Conservation (phyloP, 2,113 vertebrate genomes). For the Paradoxurus hermaphroditus region DNA sequence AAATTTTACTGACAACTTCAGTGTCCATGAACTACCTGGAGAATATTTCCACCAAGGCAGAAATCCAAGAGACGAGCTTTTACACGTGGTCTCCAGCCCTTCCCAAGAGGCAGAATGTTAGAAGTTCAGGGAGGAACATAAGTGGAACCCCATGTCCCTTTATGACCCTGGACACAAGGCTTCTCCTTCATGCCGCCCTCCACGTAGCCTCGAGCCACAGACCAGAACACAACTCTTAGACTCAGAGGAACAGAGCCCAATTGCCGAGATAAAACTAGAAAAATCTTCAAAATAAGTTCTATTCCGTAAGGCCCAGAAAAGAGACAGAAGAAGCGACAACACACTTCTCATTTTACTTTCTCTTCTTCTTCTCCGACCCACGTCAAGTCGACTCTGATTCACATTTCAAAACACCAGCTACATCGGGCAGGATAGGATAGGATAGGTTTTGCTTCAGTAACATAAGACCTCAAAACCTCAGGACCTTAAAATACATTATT, state of each 20-base stretch:
- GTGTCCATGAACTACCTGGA: not conserved
- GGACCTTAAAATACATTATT: not conserved
- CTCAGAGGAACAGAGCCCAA: not conserved
- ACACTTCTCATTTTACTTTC: not conserved
- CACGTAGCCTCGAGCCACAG: not conserved
- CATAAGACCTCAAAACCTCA: not conserved
- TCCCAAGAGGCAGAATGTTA: not conserved
- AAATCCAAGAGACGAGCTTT: slow-evolving; percentile 11
- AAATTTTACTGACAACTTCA: slow-evolving; percentile 24
- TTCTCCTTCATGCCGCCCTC: not conserved
- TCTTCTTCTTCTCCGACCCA: not conserved
- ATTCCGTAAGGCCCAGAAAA: not conserved
- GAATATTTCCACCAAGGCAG: not conserved
- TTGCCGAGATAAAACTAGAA: not conserved
- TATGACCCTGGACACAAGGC: not conserved
- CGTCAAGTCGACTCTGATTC: not conserved
- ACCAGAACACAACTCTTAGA: not conserved
- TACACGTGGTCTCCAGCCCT: not conserved
- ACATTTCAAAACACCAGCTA: not conserved
- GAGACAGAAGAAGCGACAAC: not conserved
- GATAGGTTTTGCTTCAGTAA: not conserved
- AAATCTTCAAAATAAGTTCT: not conserved
- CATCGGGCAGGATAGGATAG: not conserved
- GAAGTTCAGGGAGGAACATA: too few species aligned
- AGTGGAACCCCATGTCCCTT: not conserved